Conservation (phyloP, 2,797 vertebrate genomes). For the Loriculus beryllinus region DNA sequence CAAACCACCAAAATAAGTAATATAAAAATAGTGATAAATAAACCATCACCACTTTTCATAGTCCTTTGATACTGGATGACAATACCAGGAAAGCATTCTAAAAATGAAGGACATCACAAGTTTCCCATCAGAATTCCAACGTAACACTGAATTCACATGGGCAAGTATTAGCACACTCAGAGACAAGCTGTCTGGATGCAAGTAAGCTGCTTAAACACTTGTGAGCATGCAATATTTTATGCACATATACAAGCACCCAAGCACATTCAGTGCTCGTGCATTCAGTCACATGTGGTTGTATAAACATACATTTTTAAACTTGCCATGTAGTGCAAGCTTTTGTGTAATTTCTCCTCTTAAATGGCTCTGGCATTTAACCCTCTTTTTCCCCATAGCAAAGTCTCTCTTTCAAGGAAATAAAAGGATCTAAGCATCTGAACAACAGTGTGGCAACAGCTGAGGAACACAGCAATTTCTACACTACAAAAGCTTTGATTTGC, state of each 20-base stretch:
- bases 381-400: neutral
- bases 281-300: neutral
- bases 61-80: neutral
- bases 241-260: neutral
- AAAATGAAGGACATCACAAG: neutral
- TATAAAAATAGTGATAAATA: neutral
- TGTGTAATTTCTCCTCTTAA: neutral
- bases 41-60: neutral
- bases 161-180: neutral
- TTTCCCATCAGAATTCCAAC: neutral
- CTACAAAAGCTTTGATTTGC: slow-evolving; percentile 29
- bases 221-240: neutral
- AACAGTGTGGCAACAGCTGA: neutral
- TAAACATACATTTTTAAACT: neutral
- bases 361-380: neutral
- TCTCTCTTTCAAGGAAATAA: neutral
- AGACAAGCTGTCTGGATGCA: neutral
- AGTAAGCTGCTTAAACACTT: neutral
- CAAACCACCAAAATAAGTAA: neutral
- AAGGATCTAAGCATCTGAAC: neutral
- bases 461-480: neutral
- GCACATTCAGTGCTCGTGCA: neutral
- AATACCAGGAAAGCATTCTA: neutral
- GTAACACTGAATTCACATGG: neutral
- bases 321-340: neutral